phyloP scores from a whole-genome alignment of 2,113 vertebrate species.

The Mirounga angustirostris region DNA sequence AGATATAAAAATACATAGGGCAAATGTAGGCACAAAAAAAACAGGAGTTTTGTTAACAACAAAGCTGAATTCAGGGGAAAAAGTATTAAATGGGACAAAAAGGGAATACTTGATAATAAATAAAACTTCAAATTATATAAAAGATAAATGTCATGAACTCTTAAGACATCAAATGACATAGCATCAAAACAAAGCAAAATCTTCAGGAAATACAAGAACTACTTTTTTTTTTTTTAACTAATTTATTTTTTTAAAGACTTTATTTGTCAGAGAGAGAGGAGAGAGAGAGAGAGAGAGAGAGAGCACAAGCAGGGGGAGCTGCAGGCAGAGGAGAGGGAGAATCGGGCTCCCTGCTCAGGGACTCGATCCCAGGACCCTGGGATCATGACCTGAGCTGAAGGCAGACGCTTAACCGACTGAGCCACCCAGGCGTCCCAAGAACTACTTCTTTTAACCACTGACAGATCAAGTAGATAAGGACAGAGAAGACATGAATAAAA shows the following conservation, averaged over 20 bases:
- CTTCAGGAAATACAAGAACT: not conserved
- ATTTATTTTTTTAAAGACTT: not conserved
- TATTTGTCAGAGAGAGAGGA: too few relatives aligned
- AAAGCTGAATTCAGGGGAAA: not conserved
- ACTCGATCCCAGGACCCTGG: too few relatives aligned
- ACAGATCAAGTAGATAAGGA: not conserved
- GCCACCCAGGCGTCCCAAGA: not conserved
- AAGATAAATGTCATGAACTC: not conserved
- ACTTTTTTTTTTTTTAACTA: not conserved
- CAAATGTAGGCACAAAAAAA: conserved; percentile 38
- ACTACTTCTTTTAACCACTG: not conserved
- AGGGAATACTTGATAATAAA: conserved; percentile 4
- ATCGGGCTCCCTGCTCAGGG: too few relatives aligned
- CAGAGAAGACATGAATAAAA: not conserved
- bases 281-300: too few relatives aligned
- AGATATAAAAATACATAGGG: not conserved
- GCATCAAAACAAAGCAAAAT: conserved; percentile 37
- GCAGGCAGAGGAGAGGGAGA: too few relatives aligned
- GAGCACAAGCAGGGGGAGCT: too few relatives aligned
- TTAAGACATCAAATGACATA: not conserved
- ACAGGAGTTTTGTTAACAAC: not conserved
- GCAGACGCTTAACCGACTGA: too few relatives aligned
- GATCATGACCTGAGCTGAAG: too few relatives aligned
- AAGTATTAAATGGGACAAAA: conserved; percentile 30
- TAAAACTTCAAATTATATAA: conserved; percentile 50